Percentiles rank a stretch among this genome's conserved stretches.
Conservation (phyloP, 2,113 vertebrate genomes). For the Diadophis punctatus region DNA sequence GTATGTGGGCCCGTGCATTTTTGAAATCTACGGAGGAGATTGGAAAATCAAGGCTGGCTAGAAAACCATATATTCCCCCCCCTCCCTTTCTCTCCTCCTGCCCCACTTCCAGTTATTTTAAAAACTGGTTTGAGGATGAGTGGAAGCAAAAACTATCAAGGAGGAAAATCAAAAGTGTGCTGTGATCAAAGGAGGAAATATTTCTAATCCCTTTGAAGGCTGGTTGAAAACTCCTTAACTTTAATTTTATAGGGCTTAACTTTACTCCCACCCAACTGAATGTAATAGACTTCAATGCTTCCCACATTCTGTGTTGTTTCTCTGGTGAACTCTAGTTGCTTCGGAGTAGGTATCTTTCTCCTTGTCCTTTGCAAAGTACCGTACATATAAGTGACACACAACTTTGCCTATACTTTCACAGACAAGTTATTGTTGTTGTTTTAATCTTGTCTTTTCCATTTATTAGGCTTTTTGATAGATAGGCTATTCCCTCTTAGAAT, state of each 20-base stretch:
- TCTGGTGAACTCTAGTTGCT: not conserved
- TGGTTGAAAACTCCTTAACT: not conserved
- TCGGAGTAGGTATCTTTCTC: not conserved
- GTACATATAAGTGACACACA: not conserved
- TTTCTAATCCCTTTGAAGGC: not conserved
- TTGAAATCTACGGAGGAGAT: slow-evolving; percentile 25
- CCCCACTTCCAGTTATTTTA: not conserved
- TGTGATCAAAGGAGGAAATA: not conserved
- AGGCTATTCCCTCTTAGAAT: not conserved
- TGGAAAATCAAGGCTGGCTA: slow-evolving; percentile 10
- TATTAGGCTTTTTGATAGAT: not conserved
- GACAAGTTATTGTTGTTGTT: not conserved
- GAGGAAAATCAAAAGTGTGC: not conserved
- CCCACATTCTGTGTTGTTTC: too few relatives aligned
- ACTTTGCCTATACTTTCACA: not conserved
- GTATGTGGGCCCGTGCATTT: not conserved
- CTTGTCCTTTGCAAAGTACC: not conserved
- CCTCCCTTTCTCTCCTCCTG: not conserved
- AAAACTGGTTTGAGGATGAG: not conserved
- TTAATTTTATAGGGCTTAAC: not conserved
- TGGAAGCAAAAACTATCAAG: not conserved
- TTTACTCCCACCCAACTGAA: not conserved
- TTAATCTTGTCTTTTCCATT: not conserved
- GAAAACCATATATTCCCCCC: not conserved
- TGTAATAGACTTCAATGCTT: not conserved